phyloP scores from a whole-genome alignment of 30 jellyfish, hydroid and myxozoan genomes.

The Cassiopea xamachana region DNA sequence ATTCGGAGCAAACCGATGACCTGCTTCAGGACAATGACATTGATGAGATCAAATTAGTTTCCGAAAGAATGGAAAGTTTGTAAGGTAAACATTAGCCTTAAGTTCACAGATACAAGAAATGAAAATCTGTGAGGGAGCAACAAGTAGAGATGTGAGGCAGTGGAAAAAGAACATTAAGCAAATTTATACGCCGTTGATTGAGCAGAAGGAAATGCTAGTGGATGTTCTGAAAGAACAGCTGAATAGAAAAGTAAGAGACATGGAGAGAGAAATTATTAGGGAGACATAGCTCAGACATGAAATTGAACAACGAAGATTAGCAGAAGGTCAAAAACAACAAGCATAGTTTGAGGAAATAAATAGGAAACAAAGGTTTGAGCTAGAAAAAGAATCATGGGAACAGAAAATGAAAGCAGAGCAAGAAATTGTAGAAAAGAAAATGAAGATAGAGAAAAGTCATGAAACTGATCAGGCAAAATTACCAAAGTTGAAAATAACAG shows the following conservation, averaged over 20 bases:
- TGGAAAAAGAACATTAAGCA: conserved; percentile 61
- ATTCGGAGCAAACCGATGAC: conserved; percentile 65
- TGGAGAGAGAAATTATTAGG: conserved; percentile 57
- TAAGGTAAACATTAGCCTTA: conserved; percentile 41
- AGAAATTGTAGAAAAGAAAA: conserved; percentile 64
- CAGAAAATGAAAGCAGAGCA: conserved; percentile 70
- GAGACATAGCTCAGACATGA: conserved; percentile 64
- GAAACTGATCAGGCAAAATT: conserved; percentile 67
- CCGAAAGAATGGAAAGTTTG: conserved; percentile 37
- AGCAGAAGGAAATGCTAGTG: conserved; percentile 56
- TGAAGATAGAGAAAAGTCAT: conserved; percentile 51
- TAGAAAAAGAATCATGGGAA: conserved; percentile 52
- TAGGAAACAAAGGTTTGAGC: conserved; percentile 60
- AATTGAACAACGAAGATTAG: conserved; percentile 57
- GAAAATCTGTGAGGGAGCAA: conserved; percentile 50
- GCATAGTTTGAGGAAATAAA: conserved; percentile 55
- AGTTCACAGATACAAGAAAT: conserved; percentile 49
- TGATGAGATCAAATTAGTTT: conserved; percentile 44
- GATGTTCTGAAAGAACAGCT: conserved; percentile 49
- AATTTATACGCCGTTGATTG: conserved; percentile 57
- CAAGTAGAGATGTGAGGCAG: conserved; percentile 54
- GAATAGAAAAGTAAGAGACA: conserved; percentile 41
- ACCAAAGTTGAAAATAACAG: conserved; percentile 58
- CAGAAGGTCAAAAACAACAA: conserved; percentile 54
- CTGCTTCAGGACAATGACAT: conserved; percentile 56